Evolutionary conservation across 2,888 invertebrate species (phyloP), one percentile per base, ranked within the genome.

Genomic region (Xestia ashworthii): DNA sequence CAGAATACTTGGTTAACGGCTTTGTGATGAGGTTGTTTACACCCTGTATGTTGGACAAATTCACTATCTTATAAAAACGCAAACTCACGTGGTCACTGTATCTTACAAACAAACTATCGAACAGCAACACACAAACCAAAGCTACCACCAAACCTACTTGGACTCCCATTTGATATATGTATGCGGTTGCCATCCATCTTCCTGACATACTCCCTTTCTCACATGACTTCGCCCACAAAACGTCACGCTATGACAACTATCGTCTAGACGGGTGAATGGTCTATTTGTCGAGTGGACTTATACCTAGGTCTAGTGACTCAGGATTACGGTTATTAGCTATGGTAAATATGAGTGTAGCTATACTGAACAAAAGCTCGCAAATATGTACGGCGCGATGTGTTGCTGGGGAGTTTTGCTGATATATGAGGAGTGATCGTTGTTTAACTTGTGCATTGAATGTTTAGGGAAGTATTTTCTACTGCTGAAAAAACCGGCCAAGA

Each of bases 221-320:
- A 69, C 48, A 48, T 58, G 62, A 76, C 50, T 76, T 46, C 44
- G 76, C 38, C 38, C 70, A 66, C 64, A 58, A 60, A n/a, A 65
- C 58, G 76, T 60, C 66, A 80, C 19, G 48, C 25, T 55, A 72
- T 81, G 82, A 82, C 77, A 81, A 81, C 81, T 81, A 72, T 55
- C 55, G 79, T 83, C 79, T 78, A 83, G 71, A 83, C 78, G 60
- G 44, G n/a, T 32, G 69, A 67, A 79, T 55, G 55, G 83, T 72
- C 11, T 81, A 77, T 81, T 77, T 81, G 71, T 65, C n/a, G 58
- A n/a, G 46, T 25, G 58, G 64, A 58, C 55, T 62, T 55, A 62
- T 76, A 22, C 41, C 44, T 74, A 65, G 46, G 38, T 32, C 60
- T 48, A 50, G 16, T 76, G 14, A 5, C 25, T 74, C 69, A 65